Evolutionary conservation across 2,797 vertebrate genomes (phyloP).

Genomic region (Anguilla obscura): DNA sequence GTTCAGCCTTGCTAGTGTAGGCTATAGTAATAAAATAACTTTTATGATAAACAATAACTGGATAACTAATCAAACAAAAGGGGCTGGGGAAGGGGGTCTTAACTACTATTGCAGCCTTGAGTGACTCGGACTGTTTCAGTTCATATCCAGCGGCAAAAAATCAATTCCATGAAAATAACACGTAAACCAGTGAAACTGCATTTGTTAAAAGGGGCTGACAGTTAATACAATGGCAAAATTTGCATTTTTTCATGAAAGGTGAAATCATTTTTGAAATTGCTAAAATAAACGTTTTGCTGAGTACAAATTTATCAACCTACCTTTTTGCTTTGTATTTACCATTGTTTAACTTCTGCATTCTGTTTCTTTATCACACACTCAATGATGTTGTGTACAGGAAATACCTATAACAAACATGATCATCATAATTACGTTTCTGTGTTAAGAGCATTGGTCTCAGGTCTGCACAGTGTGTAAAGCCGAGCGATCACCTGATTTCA

Average conservation of each 20-base stretch:
- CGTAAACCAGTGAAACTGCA: not conserved
- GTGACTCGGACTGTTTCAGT: not conserved
- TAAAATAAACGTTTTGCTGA: not conserved
- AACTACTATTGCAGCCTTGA: not conserved
- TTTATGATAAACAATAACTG: not conserved
- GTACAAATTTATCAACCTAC: not conserved
- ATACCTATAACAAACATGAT: slow-evolving; percentile 52
- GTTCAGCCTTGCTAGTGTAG: not conserved
- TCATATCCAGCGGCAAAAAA: not conserved
- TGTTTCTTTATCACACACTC: slow-evolving; percentile 50
- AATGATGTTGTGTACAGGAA: slow-evolving; percentile 36
- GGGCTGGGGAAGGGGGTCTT: not conserved
- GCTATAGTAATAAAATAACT: not conserved
- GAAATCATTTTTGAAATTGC: not conserved
- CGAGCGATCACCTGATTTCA: not conserved
- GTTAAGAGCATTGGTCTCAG: slow-evolving; percentile 36
- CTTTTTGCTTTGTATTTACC: not conserved
- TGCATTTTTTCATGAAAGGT: not conserved
- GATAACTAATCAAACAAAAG: not conserved
- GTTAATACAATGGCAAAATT: not conserved
- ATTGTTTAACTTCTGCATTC: slow-evolving; percentile 38
- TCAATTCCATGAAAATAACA: not conserved
- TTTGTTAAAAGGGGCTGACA: not conserved
- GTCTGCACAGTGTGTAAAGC: not conserved
- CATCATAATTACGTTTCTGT: slow-evolving; percentile 29